Evolutionary conservation across 2,113 vertebrate species (phyloP).

Genomic region (Phodopus roborovskii): DNA sequence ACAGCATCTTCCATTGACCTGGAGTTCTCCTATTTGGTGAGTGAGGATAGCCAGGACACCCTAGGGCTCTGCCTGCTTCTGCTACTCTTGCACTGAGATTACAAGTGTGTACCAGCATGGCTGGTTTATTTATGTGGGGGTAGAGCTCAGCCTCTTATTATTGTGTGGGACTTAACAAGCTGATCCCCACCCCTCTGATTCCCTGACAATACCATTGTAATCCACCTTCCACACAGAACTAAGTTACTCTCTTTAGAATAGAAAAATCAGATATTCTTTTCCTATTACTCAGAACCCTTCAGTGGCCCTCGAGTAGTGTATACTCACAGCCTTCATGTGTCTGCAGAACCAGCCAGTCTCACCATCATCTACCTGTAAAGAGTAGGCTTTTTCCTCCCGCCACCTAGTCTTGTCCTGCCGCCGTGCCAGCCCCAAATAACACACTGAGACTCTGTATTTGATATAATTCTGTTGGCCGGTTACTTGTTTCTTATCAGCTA

Average conservation of each 20-base stretch:
- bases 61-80: background rate
- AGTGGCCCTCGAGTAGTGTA: background rate
- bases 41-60: background rate
- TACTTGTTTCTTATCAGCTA: too few relatives aligned
- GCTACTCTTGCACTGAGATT: background rate
- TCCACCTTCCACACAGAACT: background rate
- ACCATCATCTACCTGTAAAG: fast-evolving
- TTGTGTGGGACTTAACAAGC: background rate
- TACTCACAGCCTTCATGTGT: background rate
- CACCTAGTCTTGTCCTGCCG: too few relatives aligned
- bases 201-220: too few relatives aligned
- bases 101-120: background rate
- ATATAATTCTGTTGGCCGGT: too few relatives aligned
- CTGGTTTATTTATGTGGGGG: background rate
- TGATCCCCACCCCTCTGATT: background rate
- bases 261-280: background rate
- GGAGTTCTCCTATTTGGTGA: background rate
- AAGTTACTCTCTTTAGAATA: background rate
- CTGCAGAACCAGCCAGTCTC: background rate
- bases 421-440: too few relatives aligned
- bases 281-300: background rate
- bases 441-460: too few relatives aligned
- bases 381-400: too few relatives aligned
- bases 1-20: background rate
- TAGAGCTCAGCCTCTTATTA: background rate